Conservation (phyloP, 2,113 vertebrate species). For the Sula dactylatra region DNA sequence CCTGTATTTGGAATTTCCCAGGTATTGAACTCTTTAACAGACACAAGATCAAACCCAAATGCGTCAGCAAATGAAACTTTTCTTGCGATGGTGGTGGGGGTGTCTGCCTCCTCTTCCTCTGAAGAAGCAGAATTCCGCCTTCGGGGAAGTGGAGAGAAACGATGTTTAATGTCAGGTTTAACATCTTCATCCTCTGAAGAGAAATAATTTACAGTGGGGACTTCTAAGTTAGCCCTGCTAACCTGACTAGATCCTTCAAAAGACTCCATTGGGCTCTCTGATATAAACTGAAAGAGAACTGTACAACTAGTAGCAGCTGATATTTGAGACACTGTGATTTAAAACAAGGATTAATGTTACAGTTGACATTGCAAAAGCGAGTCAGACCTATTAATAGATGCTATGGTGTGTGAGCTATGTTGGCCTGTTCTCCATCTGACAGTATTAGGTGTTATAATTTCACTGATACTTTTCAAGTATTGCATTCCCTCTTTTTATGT, state of each 20-base stretch:
- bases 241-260: constrained; percentile 69
- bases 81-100: constrained; percentile 68
- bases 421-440: constrained; percentile 72
- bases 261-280: constrained; percentile 87
- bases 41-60: constrained; percentile 92
- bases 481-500: constrained; percentile 10
- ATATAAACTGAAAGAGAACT: constrained; percentile 78
- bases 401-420: constrained; percentile 81
- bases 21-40: constrained; percentile 90
- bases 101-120: constrained; percentile 80
- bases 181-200: constrained; percentile 75
- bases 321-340: constrained; percentile 84
- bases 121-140: constrained; percentile 75
- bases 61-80: constrained; percentile 97
- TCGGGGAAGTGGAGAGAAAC: constrained; percentile 73
- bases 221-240: constrained; percentile 73
- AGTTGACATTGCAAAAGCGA: constrained; percentile 86
- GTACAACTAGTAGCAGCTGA: constrained; percentile 77
- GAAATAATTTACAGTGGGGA: constrained; percentile 68
- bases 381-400: constrained; percentile 90
- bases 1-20: constrained; percentile 69
- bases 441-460: constrained; percentile 23
- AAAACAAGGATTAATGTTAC: constrained; percentile 90
- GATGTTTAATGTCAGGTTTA: constrained; percentile 65
- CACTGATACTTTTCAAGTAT: constrained; percentile 13